Base-by-base conservation (phyloP, 2,797 vertebrate genomes). In the Cuniculus paca region DNA sequence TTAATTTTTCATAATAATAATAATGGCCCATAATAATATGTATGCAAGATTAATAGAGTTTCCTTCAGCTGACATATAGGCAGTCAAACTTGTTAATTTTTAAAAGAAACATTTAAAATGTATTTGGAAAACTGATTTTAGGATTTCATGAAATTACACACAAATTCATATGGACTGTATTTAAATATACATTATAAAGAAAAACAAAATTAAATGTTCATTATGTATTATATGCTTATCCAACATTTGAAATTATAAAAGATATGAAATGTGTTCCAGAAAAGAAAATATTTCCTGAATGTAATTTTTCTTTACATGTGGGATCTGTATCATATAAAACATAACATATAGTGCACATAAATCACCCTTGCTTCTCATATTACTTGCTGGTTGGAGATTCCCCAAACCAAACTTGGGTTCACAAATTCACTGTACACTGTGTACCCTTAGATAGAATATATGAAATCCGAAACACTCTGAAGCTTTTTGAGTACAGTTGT, bases 51-150 rank as follows among this genome's bases (percentile, higher is more conserved):
- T 60, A 48, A 65, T 84, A 74, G 39, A 12, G 5, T 61, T 48
- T 77, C 6, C 52, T 60, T 61, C 16, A 91, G 84, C 13, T 68
- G 36, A 50, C 20, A 81, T 31, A 2, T 65, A 65, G 7, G 54
- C 9, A 72, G 11, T 42, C 42, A 52, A 20, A 52, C 14, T 77
- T 88, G 14, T 80, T 88, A 24, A 77, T 61, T 91, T 85, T 48
- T 12, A 42, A 72, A 36, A 81, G 56, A 36, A 61, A 75, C 28
- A 2, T 61, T 87, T 83, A 60, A 89, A 83, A 78, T 88, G 9
- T 60, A 60, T 95, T 91, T 93, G 28, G 65, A 93, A 94, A 91
- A 63, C 7, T 74, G 31, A 86, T 93, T 85, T 12, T 84, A 95
- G 34, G 65, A 90, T 82, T 95, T 92, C 14, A 91, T 65, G 36